Percentiles rank a stretch among this genome's conserved stretches.
phyloP scores from a whole-genome alignment of 2,888 invertebrate genomes.

The Andrena marginata region DNA sequence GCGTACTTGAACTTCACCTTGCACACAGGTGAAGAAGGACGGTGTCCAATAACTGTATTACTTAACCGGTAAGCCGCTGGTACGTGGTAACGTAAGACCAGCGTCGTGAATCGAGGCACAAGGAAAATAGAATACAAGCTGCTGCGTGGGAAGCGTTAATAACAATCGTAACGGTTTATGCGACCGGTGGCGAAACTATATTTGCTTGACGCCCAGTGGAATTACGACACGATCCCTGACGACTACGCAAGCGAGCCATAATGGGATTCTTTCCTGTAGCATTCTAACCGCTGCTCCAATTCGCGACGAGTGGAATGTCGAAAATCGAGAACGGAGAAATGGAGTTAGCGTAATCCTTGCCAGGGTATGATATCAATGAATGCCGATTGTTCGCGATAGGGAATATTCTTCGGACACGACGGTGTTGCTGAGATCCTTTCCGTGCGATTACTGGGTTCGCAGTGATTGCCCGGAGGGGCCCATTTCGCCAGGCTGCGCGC shows the following conservation, averaged over 20 bases:
- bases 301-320: constrained; percentile 26
- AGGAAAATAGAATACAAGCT: constrained; percentile 22
- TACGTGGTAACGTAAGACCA: constrained; percentile 6
- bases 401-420: constrained; percentile 20
- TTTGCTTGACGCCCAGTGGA: constrained; percentile 8
- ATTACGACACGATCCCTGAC: constrained; percentile 36
- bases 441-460: constrained; percentile 4
- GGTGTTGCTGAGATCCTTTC: constrained; percentile 9
- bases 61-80: constrained; percentile 21
- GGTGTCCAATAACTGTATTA: constrained; percentile 54
- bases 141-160: constrained; percentile 54
- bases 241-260: constrained; percentile 1
- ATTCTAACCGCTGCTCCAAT: constrained; percentile 10
- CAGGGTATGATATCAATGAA: background rate
- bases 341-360: constrained; percentile 19
- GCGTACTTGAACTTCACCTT: constrained; percentile 37
- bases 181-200: constrained; percentile 29
- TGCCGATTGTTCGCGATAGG: constrained; percentile 11
- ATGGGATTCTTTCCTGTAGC: constrained; percentile 13
- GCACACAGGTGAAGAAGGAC: constrained; percentile 30
- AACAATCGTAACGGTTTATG: constrained; percentile 55
- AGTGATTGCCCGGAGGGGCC: constrained; percentile 7
- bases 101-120: background rate
- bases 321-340: background rate
- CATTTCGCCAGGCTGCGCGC: constrained; percentile 8